These are phyloP conservation scores for Ciconia nigra DNA, from an alignment of 2,797 vertebrate genomes.

Conservation along the genomic window DNA sequence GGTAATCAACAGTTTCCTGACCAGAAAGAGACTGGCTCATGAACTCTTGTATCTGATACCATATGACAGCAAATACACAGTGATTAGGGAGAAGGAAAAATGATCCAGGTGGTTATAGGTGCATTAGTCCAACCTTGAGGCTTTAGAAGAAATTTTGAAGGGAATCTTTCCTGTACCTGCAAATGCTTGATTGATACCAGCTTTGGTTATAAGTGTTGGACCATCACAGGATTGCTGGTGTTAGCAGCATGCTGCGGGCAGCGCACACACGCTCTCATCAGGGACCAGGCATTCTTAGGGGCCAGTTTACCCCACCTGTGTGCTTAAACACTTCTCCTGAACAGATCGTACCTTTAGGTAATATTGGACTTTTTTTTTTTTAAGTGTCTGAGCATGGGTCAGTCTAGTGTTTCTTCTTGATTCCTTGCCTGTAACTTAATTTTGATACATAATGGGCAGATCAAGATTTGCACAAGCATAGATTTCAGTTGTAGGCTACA, in stretches of 20 bases:
- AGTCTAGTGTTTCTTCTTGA: not conserved
- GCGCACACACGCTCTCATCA: accelerated
- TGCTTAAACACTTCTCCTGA: not conserved
- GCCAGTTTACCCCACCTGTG: not conserved
- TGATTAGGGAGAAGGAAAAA: not conserved
- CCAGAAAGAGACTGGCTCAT: not conserved
- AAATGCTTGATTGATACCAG: not conserved
- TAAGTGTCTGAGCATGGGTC: not conserved
- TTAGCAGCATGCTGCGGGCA: not conserved
- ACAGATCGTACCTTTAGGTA: not conserved
- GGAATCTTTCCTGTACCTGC: not conserved
- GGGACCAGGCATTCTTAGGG: not conserved
- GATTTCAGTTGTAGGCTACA: not conserved
- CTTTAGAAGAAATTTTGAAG: not conserved
- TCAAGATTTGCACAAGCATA: not conserved
- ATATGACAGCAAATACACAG: not conserved
- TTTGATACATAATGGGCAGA: not conserved
- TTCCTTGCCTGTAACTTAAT: not conserved
- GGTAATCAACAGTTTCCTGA: not conserved
- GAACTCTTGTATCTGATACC: not conserved
- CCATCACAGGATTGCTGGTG: accelerated
- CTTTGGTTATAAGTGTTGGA: accelerated
- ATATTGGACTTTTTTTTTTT: not conserved
- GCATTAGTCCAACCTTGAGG: not conserved
- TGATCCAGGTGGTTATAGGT: not conserved